These are phyloP conservation scores for Hyles lineata DNA, from an alignment of 2,888 invertebrate genomes.

Conservation along the genomic window DNA sequence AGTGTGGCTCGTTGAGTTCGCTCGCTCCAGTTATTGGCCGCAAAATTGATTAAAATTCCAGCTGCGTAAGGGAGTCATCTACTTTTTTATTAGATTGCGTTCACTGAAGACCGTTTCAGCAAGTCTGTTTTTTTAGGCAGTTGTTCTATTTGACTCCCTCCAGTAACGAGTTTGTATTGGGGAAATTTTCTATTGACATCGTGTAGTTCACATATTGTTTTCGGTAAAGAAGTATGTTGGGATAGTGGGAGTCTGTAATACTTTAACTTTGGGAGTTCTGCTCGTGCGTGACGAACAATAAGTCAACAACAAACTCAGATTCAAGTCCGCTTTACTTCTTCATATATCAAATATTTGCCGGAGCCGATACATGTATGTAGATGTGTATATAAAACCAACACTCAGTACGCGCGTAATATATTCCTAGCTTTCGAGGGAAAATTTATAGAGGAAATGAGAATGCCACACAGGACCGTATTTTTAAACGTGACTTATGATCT, in stretches of 20 bases:
- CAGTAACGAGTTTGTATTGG: constrained; percentile 43
- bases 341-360: background rate
- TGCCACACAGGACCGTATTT: constrained; percentile 9
- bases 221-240: background rate
- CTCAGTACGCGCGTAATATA: background rate
- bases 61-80: constrained; percentile 68
- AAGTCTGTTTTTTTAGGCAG: constrained; percentile 53
- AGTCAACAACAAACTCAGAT: constrained; percentile 26
- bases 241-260: constrained; percentile 2
- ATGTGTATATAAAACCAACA: background rate
- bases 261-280: constrained; percentile 12
- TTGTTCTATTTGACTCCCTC: constrained; percentile 51
- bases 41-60: constrained; percentile 82
- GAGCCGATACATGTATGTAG: background rate
- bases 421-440: background rate
- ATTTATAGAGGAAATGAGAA: constrained; percentile 22
- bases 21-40: constrained; percentile 71
- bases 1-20: constrained; percentile 59
- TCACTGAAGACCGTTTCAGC: constrained; percentile 56
- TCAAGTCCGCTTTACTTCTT: constrained; percentile 12
- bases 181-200: constrained; percentile 27
- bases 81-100: constrained; percentile 74
- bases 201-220: constrained; percentile 18
- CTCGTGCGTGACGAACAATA: constrained; percentile 25
- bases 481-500: constrained; percentile 21